Conservation (phyloP, 2,797 vertebrate genomes). For the Ispidina picta region DNA sequence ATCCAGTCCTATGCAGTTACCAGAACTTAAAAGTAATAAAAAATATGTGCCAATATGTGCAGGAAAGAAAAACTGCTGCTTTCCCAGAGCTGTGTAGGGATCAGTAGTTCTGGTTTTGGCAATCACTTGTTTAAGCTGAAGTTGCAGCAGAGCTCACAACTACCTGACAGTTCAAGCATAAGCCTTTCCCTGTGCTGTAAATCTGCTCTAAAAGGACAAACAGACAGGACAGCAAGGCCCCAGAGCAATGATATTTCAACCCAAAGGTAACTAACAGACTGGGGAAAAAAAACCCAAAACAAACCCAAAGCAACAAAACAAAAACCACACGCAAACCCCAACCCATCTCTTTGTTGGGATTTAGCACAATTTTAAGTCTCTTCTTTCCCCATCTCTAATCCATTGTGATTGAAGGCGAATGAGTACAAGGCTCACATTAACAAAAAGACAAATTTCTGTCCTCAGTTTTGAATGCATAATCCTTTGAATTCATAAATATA, state of each 20-base stretch:
- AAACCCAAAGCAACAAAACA: not conserved
- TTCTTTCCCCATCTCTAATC: not conserved
- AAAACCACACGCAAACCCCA: not conserved
- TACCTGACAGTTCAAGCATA: conserved; percentile 3
- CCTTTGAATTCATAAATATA: not conserved
- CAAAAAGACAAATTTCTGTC: not conserved
- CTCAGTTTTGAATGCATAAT: not conserved
- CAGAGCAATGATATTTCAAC: not conserved
- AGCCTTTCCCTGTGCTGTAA: not conserved
- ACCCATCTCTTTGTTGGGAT: not conserved
- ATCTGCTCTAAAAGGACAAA: not conserved
- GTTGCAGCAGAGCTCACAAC: not conserved
- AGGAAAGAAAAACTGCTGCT: not conserved
- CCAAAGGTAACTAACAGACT: not conserved
- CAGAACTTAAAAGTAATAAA: not conserved
- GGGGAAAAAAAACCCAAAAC: fast-evolving
- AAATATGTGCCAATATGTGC: not conserved
- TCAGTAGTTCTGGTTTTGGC: not conserved
- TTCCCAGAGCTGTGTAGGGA: not conserved
- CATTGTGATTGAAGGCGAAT: not conserved
- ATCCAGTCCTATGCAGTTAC: fast-evolving
- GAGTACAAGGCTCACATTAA: not conserved
- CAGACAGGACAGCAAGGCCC: not conserved
- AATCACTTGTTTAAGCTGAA: not conserved
- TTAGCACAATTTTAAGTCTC: not conserved